Conservation (phyloP, 1,140 invertebrate species). For the Hestina assimilis region DNA sequence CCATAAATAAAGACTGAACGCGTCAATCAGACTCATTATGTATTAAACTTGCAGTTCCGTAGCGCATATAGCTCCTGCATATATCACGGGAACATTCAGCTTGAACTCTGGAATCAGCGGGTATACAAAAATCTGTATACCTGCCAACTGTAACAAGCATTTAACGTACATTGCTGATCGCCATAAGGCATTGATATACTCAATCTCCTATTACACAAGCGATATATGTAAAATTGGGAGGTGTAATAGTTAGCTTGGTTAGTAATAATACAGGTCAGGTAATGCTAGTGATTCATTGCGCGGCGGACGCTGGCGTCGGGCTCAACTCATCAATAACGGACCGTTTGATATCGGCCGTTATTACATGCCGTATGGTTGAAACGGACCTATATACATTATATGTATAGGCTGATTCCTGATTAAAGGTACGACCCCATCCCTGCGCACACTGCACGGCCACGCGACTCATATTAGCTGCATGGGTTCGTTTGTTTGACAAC, state of each 20-base stretch:
- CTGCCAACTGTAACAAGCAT: background rate
- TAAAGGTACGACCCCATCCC: too few relatives aligned
- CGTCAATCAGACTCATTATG: slow-evolving; percentile 34
- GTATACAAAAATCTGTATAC: background rate
- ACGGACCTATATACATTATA: background rate
- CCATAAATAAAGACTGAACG: slow-evolving; percentile 31
- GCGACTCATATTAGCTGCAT: too few relatives aligned
- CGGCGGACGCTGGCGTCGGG: slow-evolving; percentile 38
- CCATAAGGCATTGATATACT: too few relatives aligned
- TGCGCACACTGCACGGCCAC: too few relatives aligned
- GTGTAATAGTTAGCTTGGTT: background rate
- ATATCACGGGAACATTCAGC: slow-evolving; percentile 23
- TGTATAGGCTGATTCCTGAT: background rate
- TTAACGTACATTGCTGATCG: slow-evolving; percentile 8
- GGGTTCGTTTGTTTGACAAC: too few relatives aligned
- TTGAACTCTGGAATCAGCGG: slow-evolving; percentile 6
- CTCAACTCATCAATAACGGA: slow-evolving; percentile 58
- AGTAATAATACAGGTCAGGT: slow-evolving; percentile 29
- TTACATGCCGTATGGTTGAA: slow-evolving; percentile 29
- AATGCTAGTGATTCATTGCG: slow-evolving; percentile 53
- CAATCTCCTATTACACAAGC: background rate
- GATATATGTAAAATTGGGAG: background rate
- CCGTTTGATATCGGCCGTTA: slow-evolving; percentile 46
- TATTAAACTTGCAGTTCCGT: slow-evolving; percentile 33
- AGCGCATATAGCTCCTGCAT: slow-evolving; percentile 18